phyloP scores from a whole-genome alignment of 2,888 invertebrate species.

The Halocaridina rubra region DNA sequence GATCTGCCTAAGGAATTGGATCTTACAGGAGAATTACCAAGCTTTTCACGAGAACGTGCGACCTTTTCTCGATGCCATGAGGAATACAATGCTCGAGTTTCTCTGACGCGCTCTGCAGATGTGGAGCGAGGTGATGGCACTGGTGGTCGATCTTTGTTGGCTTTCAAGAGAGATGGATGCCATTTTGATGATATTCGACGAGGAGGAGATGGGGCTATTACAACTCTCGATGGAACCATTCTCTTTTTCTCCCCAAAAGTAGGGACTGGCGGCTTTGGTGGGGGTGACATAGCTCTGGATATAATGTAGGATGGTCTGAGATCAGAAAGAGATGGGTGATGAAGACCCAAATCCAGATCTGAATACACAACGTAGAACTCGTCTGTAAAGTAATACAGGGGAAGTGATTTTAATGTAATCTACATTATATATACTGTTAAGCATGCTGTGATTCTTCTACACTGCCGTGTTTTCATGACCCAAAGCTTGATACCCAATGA shows the following conservation, averaged over 20 bases:
- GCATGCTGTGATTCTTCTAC: slow-evolving; percentile 15
- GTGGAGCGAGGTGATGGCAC: slow-evolving; percentile 49
- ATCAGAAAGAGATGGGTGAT: slow-evolving; percentile 57
- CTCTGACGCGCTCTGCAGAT: slow-evolving; percentile 60
- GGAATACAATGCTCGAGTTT: slow-evolving; percentile 59
- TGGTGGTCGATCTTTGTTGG: slow-evolving; percentile 47
- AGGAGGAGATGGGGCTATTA: slow-evolving; percentile 49
- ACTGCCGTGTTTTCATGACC: slow-evolving; percentile 10
- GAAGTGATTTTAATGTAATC: not conserved
- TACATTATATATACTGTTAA: no score
- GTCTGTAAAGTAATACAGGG: slow-evolving; percentile 49
- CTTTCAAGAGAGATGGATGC: slow-evolving; percentile 61
- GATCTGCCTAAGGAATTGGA: slow-evolving; percentile 37
- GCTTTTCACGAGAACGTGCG: slow-evolving; percentile 53
- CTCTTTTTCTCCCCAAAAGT: slow-evolving; percentile 55
- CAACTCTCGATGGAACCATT: slow-evolving; percentile 32
- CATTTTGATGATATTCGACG: slow-evolving; percentile 60
- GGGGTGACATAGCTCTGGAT: slow-evolving; percentile 26
- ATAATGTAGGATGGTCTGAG: not conserved
- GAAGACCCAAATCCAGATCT: slow-evolving; percentile 58
- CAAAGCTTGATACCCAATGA: not conserved
- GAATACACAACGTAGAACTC: slow-evolving; percentile 62
- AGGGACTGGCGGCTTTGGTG: slow-evolving; percentile 51
- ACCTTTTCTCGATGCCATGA: slow-evolving; percentile 63
- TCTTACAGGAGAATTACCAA: slow-evolving; percentile 32